phyloP scores from a whole-genome alignment of 2,113 vertebrate species.

The Sphyrna mokarran region DNA sequence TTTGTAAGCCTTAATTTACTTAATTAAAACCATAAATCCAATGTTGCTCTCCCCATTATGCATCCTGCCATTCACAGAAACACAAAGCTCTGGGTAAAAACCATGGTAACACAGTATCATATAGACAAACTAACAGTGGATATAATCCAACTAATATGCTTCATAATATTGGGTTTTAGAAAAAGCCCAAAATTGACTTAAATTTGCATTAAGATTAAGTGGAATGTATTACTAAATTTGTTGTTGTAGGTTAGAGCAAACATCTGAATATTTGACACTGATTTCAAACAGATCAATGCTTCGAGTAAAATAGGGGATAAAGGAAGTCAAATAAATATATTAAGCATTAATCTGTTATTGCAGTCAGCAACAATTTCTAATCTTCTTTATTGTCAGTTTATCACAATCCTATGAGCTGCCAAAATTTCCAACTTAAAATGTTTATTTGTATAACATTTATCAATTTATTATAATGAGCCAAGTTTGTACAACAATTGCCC shows the following conservation, averaged over 20 bases:
- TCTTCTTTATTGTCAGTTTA: neutral
- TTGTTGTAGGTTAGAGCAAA: neutral
- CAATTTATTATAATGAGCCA: neutral
- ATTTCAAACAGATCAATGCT: neutral
- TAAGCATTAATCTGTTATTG: neutral
- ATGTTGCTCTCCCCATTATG: neutral
- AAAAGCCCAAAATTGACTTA: no score
- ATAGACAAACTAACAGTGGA: neutral
- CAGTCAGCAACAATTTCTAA: neutral
- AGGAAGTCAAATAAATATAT: neutral
- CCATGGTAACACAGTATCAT: neutral
- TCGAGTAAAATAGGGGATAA: neutral
- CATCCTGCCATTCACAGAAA: neutral
- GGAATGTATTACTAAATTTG: neutral
- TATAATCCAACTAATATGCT: neutral
- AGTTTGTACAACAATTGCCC: neutral
- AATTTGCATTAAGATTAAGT: neutral
- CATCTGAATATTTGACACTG: neutral
- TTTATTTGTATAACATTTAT: neutral
- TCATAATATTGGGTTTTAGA: neutral
- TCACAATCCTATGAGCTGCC: neutral
- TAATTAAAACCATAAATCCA: constrained; percentile 18
- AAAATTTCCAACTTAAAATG: neutral
- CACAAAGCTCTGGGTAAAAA: neutral
- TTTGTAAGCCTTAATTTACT: neutral